Base-by-base conservation (phyloP, 1,140 invertebrate genomes). In the Aphelinus certus region DNA sequence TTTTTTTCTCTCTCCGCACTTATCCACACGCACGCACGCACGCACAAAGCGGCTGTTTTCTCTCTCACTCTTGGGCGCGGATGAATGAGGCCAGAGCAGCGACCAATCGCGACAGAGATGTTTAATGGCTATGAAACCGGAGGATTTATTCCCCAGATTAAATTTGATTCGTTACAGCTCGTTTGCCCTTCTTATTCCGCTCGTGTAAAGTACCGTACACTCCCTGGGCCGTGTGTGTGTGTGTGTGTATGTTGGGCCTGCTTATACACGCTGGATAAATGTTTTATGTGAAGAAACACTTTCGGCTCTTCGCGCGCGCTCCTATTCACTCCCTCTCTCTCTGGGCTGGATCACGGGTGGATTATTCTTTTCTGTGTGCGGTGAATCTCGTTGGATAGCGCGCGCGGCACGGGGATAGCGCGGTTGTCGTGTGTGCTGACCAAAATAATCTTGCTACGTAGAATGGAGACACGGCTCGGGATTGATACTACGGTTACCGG, bases 131-230 rank as follows among this genome's bases (percentile, higher is more conserved):
- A 3, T 42, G 67, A 65, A 51, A 70, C 53, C 58, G 6, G 51
- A 64, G 73, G 58, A 57, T 56, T 48, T 55, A 60, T 67, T 26
- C 26, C 26, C 42, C 42, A 73, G 64, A 73, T 73, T 64, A 64
- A 64, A 69, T 64, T 75, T 58, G 73, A 75, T 69, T 75, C 73
- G 73, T 64, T 70, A 58, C 56, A 49, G 66, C 45, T 56, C 57
- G 51, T 63, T 74, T 74, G 72, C 58, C 57, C 63, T 69, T 74
- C 61, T 58, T 55, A 42, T 10, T 4, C 7, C 57, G 57, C 57
- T 60, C 26, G 26, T 26, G 26, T 26, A 26, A 26, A 26, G 26
- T 26, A 26, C 26, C 26, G 26, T 0, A 26, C 26, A 26, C 26
- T 26, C 26, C 26, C 26, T 26, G 26, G 0, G 57, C 57, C 3